Evolutionary conservation across 2,113 vertebrate genomes (phyloP), one percentile per base, ranked within the genome.

Genomic region (Tricholaema leucomelas): DNA sequence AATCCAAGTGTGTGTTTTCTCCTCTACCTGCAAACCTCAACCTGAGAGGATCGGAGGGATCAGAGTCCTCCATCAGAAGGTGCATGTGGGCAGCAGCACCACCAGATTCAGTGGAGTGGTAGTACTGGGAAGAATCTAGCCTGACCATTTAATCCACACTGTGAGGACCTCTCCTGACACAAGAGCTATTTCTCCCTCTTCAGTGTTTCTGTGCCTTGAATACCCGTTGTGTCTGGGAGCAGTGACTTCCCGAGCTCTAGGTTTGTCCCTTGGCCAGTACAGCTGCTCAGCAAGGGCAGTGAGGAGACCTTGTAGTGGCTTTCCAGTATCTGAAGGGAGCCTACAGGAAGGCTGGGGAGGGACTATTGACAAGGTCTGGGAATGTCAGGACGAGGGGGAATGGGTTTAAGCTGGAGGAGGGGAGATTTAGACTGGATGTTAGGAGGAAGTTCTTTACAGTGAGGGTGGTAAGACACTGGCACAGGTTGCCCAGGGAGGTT

Each of bases 11-110:
- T 27, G 12, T 28, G 1, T 52, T 79, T 70, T 36, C 4, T 35
- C n/a, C 20, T 56, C 56, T 4, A 2, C 20, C 40, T 58, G 19
- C 48, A 54, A 17, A 60, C 12, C 6, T 59, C 35, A 25, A 18
- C 20, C 52, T 8, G 17, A 0, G 0, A 69, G 52, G 28, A 15
- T 19, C 13, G 2, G 27, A 70, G 59, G 46, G 28, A 12, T 19
- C 13, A 3, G 27, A 70, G 59, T 18, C 66, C 3, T 18, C 66
- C 3, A 0, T 6, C 25, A 28, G 70, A n/a, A 52, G 54, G 33
- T 31, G n/a, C 19, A 5, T 24, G 11, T 15, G 50, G 30, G 7
- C 30, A 82, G 46, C 71, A 87, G 59, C 55, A 35, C 35, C 63
- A 63, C 40, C 31, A 35, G 3, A 5, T 8, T 33, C 75, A 35